phyloP scores from a whole-genome alignment of 2,888 invertebrate genomes.

The Lamellibrachia satsuma region DNA sequence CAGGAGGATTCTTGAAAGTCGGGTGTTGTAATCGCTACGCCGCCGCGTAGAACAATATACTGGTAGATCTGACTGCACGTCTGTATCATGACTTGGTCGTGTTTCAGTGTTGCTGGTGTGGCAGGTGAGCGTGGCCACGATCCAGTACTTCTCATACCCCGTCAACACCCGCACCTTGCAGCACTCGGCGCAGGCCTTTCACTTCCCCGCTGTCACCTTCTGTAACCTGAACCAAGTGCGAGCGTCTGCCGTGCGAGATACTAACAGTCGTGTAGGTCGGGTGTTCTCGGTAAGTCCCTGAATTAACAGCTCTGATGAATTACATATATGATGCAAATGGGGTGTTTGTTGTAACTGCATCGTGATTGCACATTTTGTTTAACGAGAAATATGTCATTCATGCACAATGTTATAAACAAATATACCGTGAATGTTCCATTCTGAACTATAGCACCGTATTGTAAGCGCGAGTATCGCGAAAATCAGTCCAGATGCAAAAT shows the following conservation, averaged over 20 bases:
- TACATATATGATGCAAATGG: no score
- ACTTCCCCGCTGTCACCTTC: constrained; percentile 13
- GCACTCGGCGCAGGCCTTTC: neutral
- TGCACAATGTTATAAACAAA: no score
- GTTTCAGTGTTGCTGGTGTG: neutral
- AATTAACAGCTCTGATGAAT: neutral
- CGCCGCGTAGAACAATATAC: no score
- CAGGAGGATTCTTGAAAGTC: no score
- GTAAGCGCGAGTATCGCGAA: neutral
- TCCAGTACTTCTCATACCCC: neutral
- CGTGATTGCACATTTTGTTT: no score
- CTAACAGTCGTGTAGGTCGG: neutral
- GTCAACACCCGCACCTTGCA: neutral
- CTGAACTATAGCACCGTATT: no score
- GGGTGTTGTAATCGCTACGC: no score
- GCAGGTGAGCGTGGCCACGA: neutral
- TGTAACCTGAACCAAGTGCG: neutral
- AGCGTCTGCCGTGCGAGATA: neutral
- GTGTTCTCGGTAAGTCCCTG: neutral
- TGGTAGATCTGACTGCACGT: no score
- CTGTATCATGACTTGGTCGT: neutral
- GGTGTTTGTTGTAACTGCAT: no score
- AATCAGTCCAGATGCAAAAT: neutral
- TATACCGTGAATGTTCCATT: no score
- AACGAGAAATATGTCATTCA: no score